Conservation (phyloP, 2,797 vertebrate species). For the Orientallactaga sibirica region DNA sequence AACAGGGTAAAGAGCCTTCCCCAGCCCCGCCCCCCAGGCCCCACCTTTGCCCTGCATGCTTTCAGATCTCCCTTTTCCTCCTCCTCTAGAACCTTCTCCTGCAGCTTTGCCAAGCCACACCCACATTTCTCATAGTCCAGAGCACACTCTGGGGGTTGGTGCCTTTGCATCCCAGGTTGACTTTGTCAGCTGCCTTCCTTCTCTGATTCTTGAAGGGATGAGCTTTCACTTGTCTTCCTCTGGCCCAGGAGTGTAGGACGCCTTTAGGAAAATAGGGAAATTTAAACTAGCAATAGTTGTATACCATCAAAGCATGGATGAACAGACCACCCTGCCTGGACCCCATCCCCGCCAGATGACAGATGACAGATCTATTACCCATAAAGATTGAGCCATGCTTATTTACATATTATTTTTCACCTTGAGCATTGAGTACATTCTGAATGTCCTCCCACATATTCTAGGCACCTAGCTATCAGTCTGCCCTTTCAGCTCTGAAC, state of each 20-base stretch:
- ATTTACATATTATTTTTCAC: neutral
- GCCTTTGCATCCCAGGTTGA: neutral
- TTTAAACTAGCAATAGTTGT: neutral
- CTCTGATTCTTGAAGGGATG: neutral
- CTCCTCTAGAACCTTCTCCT: neutral
- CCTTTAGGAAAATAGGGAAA: neutral
- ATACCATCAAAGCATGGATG: neutral
- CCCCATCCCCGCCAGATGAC: too few relatives aligned
- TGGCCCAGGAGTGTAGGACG: neutral
- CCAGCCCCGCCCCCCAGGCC: neutral
- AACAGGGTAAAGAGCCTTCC: neutral
- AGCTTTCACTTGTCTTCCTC: neutral
- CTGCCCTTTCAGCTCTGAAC: neutral
- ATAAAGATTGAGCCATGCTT: neutral
- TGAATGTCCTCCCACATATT: neutral
- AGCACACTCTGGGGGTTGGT: fast-evolving
- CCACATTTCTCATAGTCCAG: neutral
- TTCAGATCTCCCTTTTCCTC: fast-evolving
- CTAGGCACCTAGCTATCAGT: neutral
- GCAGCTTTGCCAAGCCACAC: neutral
- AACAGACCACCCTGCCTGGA: too few relatives aligned
- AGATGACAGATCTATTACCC: fast-evolving
- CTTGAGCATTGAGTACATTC: neutral
- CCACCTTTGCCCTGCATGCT: neutral
- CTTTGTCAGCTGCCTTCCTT: neutral